Evolutionary conservation across 2,888 invertebrate genomes (phyloP), one percentile per base, ranked within the genome.

Genomic region (Yponomeuta cagnagella): DNA sequence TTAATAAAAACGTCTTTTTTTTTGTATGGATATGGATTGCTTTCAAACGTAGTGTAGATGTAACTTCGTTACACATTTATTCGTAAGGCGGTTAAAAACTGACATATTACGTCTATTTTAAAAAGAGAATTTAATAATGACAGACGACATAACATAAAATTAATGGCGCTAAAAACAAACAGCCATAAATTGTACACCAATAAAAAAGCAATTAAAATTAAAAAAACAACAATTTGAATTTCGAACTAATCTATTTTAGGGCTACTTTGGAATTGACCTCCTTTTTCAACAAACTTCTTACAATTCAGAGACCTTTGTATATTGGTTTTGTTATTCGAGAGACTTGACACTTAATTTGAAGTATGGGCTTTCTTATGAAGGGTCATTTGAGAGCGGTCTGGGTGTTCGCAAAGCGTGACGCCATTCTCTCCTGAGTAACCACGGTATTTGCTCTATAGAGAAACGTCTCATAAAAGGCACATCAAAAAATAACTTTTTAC

Each of bases 131-230:
- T 43, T 43, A 43, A 48, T 10, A 68, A 68, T 67, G 67, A 67
- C 43, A 67, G 37, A 79, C 81, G 80, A 84, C 77, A 84, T 85
- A 52, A 52, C 10, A 52, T 52, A 52, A 52, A 52, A 52, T 52
- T 52, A 52, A 85, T 86, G 87, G 87, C 88, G 82, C 86, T 84
- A 84, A 87, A 52, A 85, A 84, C 82, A 81, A 80, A 84, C 79
- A 52, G 77, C 80, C 82, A 89, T 90, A 89, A 90, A 90, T 89
- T 87, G 81, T 82, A 84, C 82, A 82, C 89, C 87, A 90, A 89
- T 90, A 90, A 89, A 90, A 89, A 89, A 88, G 88, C 86, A 89
- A 90, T 90, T 86, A 84, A 87, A 88, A 86, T 85, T 86, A 83
- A 52, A 87, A 88, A 86, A 87, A 85, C 85, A 84, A 87, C 86